These are phyloP conservation scores for Dasypogon diadema DNA, from an alignment of 2,888 invertebrate genomes.

Conservation along the genomic window DNA sequence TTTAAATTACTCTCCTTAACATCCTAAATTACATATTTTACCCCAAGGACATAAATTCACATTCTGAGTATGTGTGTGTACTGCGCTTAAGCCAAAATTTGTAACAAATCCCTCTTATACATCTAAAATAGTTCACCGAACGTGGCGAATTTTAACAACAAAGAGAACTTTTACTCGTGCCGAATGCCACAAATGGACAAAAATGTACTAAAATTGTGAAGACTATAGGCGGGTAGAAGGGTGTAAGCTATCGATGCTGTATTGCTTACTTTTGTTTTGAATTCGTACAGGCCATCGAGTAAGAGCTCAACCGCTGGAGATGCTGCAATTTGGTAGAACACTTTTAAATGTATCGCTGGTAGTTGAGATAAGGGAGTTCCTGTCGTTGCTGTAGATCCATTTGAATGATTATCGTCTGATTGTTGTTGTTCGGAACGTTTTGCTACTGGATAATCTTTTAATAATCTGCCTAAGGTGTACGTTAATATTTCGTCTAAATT, in stretches of 20 bases:
- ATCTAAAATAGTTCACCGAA: neutral
- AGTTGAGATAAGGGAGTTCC: conserved; percentile 55
- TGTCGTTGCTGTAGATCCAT: conserved; percentile 61
- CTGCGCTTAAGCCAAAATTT: neutral
- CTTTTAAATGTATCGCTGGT: conserved; percentile 79
- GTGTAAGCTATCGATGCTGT: conserved; percentile 76
- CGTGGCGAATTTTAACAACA: neutral
- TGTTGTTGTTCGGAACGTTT: conserved; percentile 59
- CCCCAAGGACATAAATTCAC: neutral
- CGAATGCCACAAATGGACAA: conserved; percentile 86
- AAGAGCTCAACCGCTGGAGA: conserved; percentile 69
- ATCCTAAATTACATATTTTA: neutral
- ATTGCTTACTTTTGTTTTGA: conserved; percentile 70
- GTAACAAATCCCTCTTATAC: neutral
- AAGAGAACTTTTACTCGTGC: conserved; percentile 71
- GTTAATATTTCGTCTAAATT: conserved; percentile 72
- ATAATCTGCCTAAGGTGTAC: conserved; percentile 70
- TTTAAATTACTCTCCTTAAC: neutral
- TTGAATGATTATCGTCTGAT: conserved; percentile 61
- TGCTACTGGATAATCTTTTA: conserved; percentile 69
- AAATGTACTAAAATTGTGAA: conserved; percentile 85
- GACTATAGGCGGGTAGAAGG: conserved; percentile 81
- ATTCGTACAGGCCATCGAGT: conserved; percentile 67
- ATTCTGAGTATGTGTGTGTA: neutral
- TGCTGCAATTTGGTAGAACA: conserved; percentile 80